Base-by-base conservation (phyloP, 2,113 vertebrate genomes). In the Carlito syrichta region DNA sequence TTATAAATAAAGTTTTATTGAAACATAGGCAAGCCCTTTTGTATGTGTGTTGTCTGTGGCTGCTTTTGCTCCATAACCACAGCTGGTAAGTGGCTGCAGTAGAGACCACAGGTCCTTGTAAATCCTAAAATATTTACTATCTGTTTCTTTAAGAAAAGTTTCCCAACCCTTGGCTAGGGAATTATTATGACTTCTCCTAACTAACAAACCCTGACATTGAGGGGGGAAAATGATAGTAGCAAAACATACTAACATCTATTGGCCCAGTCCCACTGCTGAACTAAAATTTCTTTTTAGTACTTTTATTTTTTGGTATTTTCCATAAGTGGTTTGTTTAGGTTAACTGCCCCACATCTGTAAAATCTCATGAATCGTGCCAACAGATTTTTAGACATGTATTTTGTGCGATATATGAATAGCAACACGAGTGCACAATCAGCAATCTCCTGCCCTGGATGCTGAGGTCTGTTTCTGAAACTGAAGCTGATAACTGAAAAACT, bases 21-120 rank as follows among this genome's bases (percentile, higher is more conserved):
- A 71, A 91, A 96, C 13, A 93, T 76, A 91, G 89, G 45, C n/a
- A 96, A 84, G 32, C 1, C 56, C 38, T 81, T 83, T 82, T 43
- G 23, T 84, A 58, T 85, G 60, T 11, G 20, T 40, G 45, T 3
- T 66, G 5, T 54, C 63, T 76, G 14, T 7, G 23, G 40, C 38
- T 60, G 27, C 32, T 93, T 91, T 78, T 23, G 16, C 8, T 1
- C 30, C 62, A 81, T 43, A 85, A 77, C 9, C 12, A 23, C 25
- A 84, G n/a, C 38, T 62, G 6, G 52, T 89, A 93, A 81, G 32
- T 56, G 82, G 60, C 27, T 93, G 48, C 63, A 77, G 43, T 77
- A 74, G 50, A 82, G 30, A 82, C 7, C 25, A 79, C 13, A 48
- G 43, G 69, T 25, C 20, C 56, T n/a, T 40, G 11, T 56, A 89